phyloP scores from a whole-genome alignment of 2,888 invertebrate genomes.

The Amphiduros pacificus region DNA sequence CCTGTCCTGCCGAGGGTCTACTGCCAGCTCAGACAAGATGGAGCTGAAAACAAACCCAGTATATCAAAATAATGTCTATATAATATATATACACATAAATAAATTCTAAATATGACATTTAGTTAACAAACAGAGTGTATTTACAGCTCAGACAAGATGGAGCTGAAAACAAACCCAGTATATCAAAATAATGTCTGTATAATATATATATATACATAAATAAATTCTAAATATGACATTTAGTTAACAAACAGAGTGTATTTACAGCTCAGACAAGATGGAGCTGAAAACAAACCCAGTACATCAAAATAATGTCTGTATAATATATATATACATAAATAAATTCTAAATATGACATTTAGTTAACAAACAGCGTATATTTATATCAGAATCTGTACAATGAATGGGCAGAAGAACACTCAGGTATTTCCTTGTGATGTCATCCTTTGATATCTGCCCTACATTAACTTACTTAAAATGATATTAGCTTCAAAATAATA shows the following conservation, averaged over 20 bases:
- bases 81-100: neutral
- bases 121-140: too few relatives aligned
- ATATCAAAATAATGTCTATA: neutral
- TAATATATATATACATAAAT: neutral
- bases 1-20: constrained; percentile 46
- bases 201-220: neutral
- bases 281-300: constrained; percentile 32
- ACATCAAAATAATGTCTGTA: neutral
- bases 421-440: too few relatives aligned
- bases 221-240: neutral
- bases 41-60: constrained; percentile 32
- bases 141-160: constrained; percentile 47
- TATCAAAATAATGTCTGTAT: neutral
- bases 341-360: neutral
- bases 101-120: neutral
- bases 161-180: constrained; percentile 30
- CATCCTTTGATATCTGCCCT: too few relatives aligned
- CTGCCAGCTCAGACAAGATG: constrained; percentile 47
- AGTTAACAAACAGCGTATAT: too few relatives aligned
- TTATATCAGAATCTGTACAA: too few relatives aligned
- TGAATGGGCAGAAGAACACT: too few relatives aligned
- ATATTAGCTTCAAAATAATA: too few relatives aligned
- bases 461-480: too few relatives aligned
- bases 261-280: constrained; percentile 47
- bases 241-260: too few relatives aligned